phyloP scores from a whole-genome alignment of 2,797 vertebrate species.

The Buceros bicornis region DNA sequence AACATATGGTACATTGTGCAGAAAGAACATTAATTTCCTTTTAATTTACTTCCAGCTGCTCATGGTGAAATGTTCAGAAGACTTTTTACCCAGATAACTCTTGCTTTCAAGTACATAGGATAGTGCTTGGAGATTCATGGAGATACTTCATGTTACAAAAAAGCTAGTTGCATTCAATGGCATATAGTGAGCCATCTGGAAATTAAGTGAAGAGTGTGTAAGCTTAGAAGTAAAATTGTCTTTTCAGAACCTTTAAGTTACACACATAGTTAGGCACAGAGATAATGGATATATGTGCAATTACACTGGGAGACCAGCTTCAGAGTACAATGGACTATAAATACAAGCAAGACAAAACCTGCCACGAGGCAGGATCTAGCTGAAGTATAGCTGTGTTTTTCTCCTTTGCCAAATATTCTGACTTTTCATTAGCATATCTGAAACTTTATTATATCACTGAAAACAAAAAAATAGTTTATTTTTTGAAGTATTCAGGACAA shows the following conservation, averaged over 20 bases:
- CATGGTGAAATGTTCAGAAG: background rate
- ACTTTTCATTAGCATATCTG: background rate
- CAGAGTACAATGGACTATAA: background rate
- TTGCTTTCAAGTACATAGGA: background rate
- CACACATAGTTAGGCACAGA: background rate
- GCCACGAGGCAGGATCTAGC: background rate
- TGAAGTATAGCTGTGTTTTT: background rate
- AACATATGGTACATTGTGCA: background rate
- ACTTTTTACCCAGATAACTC: background rate
- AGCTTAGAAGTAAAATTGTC: background rate
- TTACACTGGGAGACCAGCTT: background rate
- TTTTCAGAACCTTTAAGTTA: background rate
- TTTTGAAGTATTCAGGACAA: background rate
- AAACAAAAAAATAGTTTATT: background rate
- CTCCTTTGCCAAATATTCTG: background rate
- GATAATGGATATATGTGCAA: background rate
- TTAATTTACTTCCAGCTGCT: background rate
- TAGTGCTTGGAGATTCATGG: background rate
- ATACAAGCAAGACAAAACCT: background rate
- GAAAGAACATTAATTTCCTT: background rate
- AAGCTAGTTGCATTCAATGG: background rate
- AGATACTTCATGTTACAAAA: background rate
- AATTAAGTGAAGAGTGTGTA: background rate
- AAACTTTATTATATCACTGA: background rate
- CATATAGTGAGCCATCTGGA: background rate